Evolutionary conservation across 2,113 vertebrate genomes (phyloP).

Genomic region (Scomber colias): DNA sequence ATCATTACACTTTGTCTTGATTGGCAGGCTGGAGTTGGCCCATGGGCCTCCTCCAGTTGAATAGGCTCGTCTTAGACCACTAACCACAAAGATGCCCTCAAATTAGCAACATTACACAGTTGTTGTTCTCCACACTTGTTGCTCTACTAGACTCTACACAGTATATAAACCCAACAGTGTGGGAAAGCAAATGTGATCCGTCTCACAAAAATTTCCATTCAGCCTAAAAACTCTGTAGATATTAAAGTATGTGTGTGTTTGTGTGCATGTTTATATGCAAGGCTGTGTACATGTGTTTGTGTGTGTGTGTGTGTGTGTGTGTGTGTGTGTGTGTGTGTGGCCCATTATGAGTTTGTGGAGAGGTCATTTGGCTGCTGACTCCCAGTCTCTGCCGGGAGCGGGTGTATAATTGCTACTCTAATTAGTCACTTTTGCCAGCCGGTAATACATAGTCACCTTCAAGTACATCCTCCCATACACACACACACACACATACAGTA

Average conservation of each 20-base stretch:
- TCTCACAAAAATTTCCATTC: conserved; percentile 38
- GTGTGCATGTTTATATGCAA: conserved; percentile 11
- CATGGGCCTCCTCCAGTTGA: too few relatives aligned
- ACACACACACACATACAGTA: conserved; percentile 23
- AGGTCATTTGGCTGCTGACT: conserved; percentile 81
- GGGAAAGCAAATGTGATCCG: conserved; percentile 41
- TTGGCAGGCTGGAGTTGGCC: too few relatives aligned
- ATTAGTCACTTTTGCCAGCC: conserved; percentile 79
- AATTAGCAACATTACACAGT: conserved; percentile 6
- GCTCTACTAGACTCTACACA: neutral
- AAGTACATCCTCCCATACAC: conserved; percentile 53
- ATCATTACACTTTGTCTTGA: too few relatives aligned
- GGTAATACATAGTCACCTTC: conserved; percentile 81
- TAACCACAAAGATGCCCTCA: neutral
- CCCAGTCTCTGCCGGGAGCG: conserved; percentile 69
- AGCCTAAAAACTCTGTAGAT: conserved; percentile 24
- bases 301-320: conserved; percentile 30
- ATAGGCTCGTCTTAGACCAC: too few relatives aligned
- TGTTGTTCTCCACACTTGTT: conserved; percentile 14
- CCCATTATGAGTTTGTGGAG: conserved; percentile 68
- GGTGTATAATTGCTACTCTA: conserved; percentile 79
- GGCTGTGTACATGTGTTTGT: conserved; percentile 7
- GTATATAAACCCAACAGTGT: conserved; percentile 29
- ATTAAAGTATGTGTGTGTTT: neutral
- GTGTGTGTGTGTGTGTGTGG: conserved; percentile 27